Percentiles rank a stretch among this genome's conserved stretches.
These are phyloP conservation scores for Microplitis demolitor DNA, from an alignment of 1,140 invertebrate genomes.

Conservation along the genomic window DNA sequence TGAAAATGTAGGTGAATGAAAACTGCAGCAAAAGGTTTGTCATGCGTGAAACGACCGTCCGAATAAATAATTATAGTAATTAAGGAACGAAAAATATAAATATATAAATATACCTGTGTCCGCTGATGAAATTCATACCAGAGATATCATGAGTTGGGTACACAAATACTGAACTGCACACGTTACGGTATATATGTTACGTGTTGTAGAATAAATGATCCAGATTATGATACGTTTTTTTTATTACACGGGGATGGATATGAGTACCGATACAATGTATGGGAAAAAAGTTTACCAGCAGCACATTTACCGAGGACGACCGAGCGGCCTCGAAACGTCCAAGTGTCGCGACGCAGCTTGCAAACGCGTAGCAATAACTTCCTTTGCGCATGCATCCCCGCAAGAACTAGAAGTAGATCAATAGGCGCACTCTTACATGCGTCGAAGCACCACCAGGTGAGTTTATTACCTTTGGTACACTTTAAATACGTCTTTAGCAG, in stretches of 20 bases:
- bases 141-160: not conserved
- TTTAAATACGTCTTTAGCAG: not conserved
- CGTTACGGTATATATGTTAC: not conserved
- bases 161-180: not conserved
- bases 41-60: not conserved
- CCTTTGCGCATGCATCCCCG: slow-evolving; percentile 7
- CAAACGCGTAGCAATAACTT: not conserved
- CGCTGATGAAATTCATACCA: slow-evolving; percentile 3
- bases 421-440: not conserved
- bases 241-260: not conserved
- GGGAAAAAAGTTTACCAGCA: too few species aligned
- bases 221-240: not conserved
- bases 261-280: too few species aligned
- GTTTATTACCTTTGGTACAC: not conserved
- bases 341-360: not conserved
- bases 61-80: not conserved
- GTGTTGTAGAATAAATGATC: too few species aligned
- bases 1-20: not conserved
- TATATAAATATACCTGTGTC: not conserved
- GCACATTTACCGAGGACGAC: not conserved
- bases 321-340: not conserved
- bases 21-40: too few species aligned
- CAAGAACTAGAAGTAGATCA: slow-evolving; percentile 2
- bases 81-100: not conserved
- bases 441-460: not conserved